Percentiles rank a stretch among this genome's conserved stretches.
Conservation (phyloP, 1,140 invertebrate species). For the Araneus ventricosus region DNA sequence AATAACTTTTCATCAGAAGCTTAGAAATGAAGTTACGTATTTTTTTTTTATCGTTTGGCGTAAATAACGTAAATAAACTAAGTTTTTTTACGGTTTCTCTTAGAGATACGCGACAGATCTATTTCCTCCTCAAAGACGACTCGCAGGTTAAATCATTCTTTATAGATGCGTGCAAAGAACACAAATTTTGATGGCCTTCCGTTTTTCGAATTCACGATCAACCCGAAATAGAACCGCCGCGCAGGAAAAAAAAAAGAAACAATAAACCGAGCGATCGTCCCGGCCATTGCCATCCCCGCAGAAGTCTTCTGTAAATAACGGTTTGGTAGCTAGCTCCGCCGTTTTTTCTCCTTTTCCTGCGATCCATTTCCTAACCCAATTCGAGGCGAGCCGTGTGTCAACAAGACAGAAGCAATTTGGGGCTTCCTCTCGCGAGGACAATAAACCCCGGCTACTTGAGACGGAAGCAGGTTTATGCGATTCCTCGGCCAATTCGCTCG, state of each 20-base stretch:
- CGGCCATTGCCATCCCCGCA: neutral
- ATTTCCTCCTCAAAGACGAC: neutral
- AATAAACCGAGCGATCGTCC: neutral
- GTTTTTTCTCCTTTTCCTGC: neutral
- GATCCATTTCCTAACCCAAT: constrained; percentile 42
- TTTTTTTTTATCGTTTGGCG: too few species aligned
- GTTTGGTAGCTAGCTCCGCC: neutral
- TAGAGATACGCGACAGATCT: too few species aligned
- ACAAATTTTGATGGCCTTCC: neutral
- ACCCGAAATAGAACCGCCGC: neutral
- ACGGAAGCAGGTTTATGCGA: constrained; percentile 52
- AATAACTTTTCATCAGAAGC: too few species aligned
- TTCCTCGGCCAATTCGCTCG: neutral
- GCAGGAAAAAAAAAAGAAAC: neutral
- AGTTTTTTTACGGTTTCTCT: too few species aligned
- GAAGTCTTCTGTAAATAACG: constrained; percentile 57
- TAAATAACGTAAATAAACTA: too few species aligned
- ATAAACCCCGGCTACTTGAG: constrained; percentile 34
- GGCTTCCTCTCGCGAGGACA: constrained; percentile 27
- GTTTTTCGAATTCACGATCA: neutral
- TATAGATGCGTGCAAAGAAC: neutral
- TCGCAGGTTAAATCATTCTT: neutral
- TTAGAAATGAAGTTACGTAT: too few species aligned
- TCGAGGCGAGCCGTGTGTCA: constrained; percentile 29
- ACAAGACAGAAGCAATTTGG: constrained; percentile 62